A percentile compares a stretch with the other conserved stretches of the same genome.
These are phyloP conservation scores for Saimiri boliviensis DNA, from an alignment of 2,113 vertebrate species.

Conservation along the genomic window DNA sequence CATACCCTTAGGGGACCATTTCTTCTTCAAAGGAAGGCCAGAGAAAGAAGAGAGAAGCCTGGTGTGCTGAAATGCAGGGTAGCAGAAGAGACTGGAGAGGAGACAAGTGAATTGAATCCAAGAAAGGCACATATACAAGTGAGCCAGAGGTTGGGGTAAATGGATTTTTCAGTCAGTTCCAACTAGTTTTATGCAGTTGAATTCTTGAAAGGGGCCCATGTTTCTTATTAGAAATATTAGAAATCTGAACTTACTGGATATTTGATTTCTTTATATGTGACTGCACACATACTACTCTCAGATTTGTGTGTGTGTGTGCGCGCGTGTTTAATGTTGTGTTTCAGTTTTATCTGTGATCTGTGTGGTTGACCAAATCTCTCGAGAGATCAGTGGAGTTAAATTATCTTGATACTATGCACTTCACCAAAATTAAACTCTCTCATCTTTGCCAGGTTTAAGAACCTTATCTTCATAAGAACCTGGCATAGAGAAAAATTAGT, in stretches of 20 bases:
- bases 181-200: background rate
- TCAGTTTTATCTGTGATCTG: background rate
- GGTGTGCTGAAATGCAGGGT: background rate
- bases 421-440: slow-evolving; percentile 26
- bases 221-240: slow-evolving; percentile 9
- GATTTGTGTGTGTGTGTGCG: background rate
- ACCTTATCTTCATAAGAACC: background rate
- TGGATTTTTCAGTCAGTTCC: background rate
- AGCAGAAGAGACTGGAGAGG: background rate
- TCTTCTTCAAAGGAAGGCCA: slow-evolving; percentile 30
- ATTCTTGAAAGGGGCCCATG: background rate
- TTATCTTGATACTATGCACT: background rate
- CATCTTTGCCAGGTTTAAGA: background rate
- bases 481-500: background rate
- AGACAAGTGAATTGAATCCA: background rate
- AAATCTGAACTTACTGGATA: background rate
- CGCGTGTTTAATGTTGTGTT: background rate
- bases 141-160: background rate
- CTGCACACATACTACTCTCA: background rate
- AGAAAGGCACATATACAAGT: background rate
- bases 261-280: background rate
- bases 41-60: background rate
- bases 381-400: background rate
- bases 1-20: background rate
- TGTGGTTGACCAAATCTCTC: background rate